phyloP scores from a whole-genome alignment of 2,113 vertebrate genomes.

The Vidua macroura region DNA sequence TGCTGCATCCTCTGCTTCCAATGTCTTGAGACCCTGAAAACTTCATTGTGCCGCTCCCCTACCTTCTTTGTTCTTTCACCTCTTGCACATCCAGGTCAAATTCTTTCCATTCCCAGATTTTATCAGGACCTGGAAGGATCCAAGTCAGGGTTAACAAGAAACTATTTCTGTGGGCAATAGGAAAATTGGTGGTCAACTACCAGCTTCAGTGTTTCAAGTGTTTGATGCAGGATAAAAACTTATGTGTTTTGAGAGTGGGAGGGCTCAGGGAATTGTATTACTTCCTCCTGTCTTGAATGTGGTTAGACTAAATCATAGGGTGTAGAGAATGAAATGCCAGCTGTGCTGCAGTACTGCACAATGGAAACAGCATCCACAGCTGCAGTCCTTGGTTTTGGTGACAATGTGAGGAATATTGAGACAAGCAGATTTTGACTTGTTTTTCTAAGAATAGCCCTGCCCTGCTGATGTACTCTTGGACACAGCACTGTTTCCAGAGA shows the following conservation, averaged over 20 bases:
- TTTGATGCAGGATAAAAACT: not conserved
- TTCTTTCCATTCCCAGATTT: not conserved
- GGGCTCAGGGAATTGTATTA: constrained; percentile 44
- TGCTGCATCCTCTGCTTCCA: not conserved
- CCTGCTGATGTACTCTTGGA: constrained; percentile 44
- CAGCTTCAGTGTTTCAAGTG: not conserved
- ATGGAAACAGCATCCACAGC: constrained; percentile 29
- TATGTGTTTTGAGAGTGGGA: constrained; percentile 32
- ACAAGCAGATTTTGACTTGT: constrained; percentile 56
- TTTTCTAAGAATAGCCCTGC: constrained; percentile 61
- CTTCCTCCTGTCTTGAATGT: constrained; percentile 70
- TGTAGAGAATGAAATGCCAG: constrained; percentile 44
- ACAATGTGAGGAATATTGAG: constrained; percentile 60
- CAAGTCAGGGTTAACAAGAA: not conserved
- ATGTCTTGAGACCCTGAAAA: not conserved
- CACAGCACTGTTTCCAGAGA: not conserved
- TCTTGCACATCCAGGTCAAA: not conserved
- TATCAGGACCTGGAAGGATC: not conserved
- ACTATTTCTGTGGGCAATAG: not conserved
- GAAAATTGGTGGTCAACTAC: not conserved
- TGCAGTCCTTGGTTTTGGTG: constrained; percentile 60
- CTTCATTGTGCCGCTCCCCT: not conserved
- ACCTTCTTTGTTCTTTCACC: not conserved
- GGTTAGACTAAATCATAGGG: constrained; percentile 75
- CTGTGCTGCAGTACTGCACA: constrained; percentile 51